Conservation (phyloP, 1,140 invertebrate species). For the Camponotus pennsylvanicus region DNA sequence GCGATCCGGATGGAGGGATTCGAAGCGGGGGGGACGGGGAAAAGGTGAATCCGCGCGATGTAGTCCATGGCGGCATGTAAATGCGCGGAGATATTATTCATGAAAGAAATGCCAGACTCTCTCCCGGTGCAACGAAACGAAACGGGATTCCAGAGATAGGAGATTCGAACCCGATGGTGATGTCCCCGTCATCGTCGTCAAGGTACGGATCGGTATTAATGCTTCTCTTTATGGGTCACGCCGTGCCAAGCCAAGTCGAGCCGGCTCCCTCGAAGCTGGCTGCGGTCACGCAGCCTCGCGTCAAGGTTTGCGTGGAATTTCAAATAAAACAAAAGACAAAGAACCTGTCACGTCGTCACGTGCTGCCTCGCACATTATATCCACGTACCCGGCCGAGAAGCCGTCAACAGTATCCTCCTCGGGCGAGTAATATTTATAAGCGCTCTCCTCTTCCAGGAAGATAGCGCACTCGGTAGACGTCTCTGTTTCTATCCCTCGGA, state of each 20-base stretch:
- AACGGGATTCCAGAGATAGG: conserved; percentile 75
- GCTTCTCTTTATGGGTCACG: conserved; percentile 72
- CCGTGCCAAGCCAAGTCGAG: neutral
- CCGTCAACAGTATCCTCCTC: conserved; percentile 52
- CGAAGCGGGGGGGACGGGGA: neutral
- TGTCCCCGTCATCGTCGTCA: conserved; percentile 27
- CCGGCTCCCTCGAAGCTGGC: conserved; percentile 32
- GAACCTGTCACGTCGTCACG: conserved; percentile 35
- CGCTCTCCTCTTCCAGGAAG: conserved; percentile 57
- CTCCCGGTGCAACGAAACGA: conserved; percentile 76
- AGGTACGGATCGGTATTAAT: conserved; percentile 79
- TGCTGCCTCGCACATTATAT: conserved; percentile 41
- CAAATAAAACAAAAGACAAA: conserved; percentile 62
- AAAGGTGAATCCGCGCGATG: conserved; percentile 1
- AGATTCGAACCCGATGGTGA: conserved; percentile 57
- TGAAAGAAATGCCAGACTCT: conserved; percentile 72
- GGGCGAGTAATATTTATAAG: conserved; percentile 67
- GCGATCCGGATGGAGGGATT: conserved; percentile 28
- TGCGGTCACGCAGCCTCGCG: conserved; percentile 66
- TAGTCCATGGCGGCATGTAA: conserved; percentile 63
- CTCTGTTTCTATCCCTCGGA: conserved; percentile 54
- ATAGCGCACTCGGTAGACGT: conserved; percentile 38
- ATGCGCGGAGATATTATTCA: conserved; percentile 80
- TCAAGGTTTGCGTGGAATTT: conserved; percentile 70
- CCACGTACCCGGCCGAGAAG: conserved; percentile 28